Evolutionary conservation across 2,113 vertebrate genomes (phyloP), one percentile per base, ranked within the genome.

Genomic region (Albula glossodonta): DNA sequence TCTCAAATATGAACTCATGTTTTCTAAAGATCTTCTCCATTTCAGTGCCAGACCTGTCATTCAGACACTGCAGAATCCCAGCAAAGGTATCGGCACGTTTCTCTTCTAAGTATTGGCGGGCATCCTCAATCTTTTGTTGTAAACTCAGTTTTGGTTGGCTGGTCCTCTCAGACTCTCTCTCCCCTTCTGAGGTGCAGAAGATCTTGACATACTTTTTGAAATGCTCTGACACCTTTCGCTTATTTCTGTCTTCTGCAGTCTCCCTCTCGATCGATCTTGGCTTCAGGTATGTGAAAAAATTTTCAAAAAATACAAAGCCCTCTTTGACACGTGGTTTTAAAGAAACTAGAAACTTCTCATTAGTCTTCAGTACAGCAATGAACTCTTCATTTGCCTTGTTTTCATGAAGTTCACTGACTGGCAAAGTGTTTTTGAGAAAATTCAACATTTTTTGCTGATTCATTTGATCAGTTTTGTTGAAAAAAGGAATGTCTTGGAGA

Each of bases 51-150:
- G 0, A 77, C 87, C 86, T 90, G 13, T 87, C 85, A n/a, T 8
- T 85, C 22, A 92, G 83, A 57, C 60, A 87, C 81, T 89, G 90
- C 48, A 92, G 53, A 41, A 91, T 15, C 53, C 91, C 91, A 48
- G 90, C 86, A 88, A 92, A 92, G 12, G 90, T 83, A 82, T 91
- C 90, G 9, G 90, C 90, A 84, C 87, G 57, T 7, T 89, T 90
- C 13, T 15, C 22, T 87, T 92, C 90, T 60, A 92, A 84, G 3
- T 87, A 84, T 12, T 0, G 11, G 9, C 83, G 90, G 0, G 87
- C 84, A 51, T 91, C 87, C 2, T 31, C 57, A 81, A 91, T 17
- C 0, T 85, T 51, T 53, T 91, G 91, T 0, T 15, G 0, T 0
- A 83, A 81, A 88, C 89, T 92, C 0, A 91, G 84, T 22, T 86